Base-by-base conservation (phyloP, 1,140 invertebrate genomes). In the Danaus plexippus region DNA sequence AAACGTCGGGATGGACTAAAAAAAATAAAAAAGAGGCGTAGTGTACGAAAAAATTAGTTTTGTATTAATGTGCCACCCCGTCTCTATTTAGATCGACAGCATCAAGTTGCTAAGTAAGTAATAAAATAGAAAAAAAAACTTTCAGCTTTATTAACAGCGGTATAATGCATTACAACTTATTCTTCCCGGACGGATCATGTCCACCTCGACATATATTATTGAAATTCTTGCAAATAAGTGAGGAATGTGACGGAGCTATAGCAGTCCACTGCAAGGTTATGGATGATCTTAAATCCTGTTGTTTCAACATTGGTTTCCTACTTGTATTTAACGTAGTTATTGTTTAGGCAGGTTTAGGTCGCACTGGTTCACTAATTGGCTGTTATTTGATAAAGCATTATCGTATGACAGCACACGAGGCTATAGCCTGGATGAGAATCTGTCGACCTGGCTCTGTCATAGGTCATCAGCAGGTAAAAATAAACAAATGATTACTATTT, bases 361-460 rank as follows among this genome's bases (percentile, higher is more conserved):
- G 98, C 72, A 99, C 98, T 43, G 98, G 98, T 11, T 97, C 97
- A 22, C 88, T 99, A 13, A 99, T 99, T 75, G 97, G 93, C 11
- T 97, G 96, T 84, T 99, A 98, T 77, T 93, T 99, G 46, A 99
- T 99, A 92, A 99, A 99, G 83, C 96, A 99, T 85, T 99, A 96
- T 87, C 91, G 92, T 57, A 95, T 99, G 79, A 94, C 95, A 13
- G 96, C 97, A 10, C 90, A 93, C 57, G 98, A 99, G 89, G 92
- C 94, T 9, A 99, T 99, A 67, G 97, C 95, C 0, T 99, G 98
- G 98, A 93, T 98, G 70, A 90, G 98, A 78, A 94, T 99, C 63
- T 99, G 97, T 88, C 90, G 98, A 50, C 97, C 98, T 15, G 98
- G 98, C 2, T 99, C 97, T 45, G 94, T 99, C 9, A 99, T 99